Conservation (phyloP, 2,797 vertebrate species). For the Tenualosa thibaudeaui region DNA sequence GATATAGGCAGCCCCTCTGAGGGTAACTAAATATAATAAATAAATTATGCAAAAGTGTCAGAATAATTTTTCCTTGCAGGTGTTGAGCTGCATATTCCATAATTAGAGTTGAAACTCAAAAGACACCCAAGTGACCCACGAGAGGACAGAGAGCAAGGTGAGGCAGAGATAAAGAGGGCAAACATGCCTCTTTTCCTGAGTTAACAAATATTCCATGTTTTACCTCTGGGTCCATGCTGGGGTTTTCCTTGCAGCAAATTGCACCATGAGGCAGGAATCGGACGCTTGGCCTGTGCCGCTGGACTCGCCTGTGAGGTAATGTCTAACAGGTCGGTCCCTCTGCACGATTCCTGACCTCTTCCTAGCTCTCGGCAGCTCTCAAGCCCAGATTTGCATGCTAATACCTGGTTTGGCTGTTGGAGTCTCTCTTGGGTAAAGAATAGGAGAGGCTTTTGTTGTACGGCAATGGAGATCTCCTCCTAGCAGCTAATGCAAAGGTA, state of each 20-base stretch:
- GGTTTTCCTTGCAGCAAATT: slow-evolving; percentile 50
- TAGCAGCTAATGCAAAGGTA: slow-evolving; percentile 18
- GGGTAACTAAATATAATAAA: slow-evolving; percentile 42
- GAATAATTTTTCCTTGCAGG: slow-evolving; percentile 44
- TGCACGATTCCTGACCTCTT: slow-evolving; percentile 46
- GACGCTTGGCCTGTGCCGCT: slow-evolving; percentile 38
- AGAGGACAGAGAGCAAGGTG: background rate
- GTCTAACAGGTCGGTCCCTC: slow-evolving; percentile 61
- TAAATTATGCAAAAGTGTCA: slow-evolving; percentile 22
- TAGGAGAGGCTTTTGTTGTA: background rate
- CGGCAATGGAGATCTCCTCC: slow-evolving; percentile 3
- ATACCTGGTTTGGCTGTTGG: background rate
- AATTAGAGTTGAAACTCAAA: slow-evolving; percentile 36
- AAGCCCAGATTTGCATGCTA: slow-evolving; percentile 29
- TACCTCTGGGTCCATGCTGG: slow-evolving; percentile 48
- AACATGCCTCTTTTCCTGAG: slow-evolving; percentile 50
- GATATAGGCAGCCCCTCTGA: slow-evolving; percentile 19
- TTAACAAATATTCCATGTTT: slow-evolving; percentile 52
- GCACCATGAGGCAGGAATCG: slow-evolving; percentile 41
- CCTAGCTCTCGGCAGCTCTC: slow-evolving; percentile 19
- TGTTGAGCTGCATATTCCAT: slow-evolving; percentile 39
- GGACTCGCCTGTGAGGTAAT: slow-evolving; percentile 63
- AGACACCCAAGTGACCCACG: slow-evolving; percentile 31
- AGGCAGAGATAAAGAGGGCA: slow-evolving; percentile 25
- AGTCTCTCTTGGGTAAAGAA: background rate